Evolutionary conservation across 2,797 vertebrate genomes (phyloP), one percentile per base, ranked within the genome.

Genomic region (Miichthys miiuy): DNA sequence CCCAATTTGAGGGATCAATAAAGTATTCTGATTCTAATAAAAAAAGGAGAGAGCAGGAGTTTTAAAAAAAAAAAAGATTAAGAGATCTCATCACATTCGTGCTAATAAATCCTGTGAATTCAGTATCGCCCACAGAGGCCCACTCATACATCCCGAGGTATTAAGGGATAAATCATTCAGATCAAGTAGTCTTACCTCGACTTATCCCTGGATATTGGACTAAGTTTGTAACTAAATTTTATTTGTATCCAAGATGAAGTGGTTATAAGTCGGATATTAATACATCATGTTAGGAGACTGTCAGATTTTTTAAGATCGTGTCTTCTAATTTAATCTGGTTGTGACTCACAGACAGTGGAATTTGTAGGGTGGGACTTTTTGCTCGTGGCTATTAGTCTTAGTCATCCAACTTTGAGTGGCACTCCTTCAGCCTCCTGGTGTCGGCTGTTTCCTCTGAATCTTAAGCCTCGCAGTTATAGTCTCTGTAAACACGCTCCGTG

Each of bases 261-360:
- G 23, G 27, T 54, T 34, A 80, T 72, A 56, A 62, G 10, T 23
- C 57, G 10, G 21, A 46, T 66, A 64, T 65, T 42, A 80, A 61
- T 72, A 52, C 18, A 72, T 72, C 50, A 79, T 48, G 62, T 64
- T 34, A 52, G 27, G 75, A 63, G 30, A 62, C 41, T 71, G 52
- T 58, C 55, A 30, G 48, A 72, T 64, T 72, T 57, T 57, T 60
- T 75, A 68, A 70, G 64, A 86, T 77, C 44, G 42, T 68, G 70
- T 81, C 54, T 79, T 66, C 17, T 79, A 83, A 75, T 87, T 84
- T 69, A 58, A 81, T 57, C 54, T 76, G 80, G 85, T 58, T 83
- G 79, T 94, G 93, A 92, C 79, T 90, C 88, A 91, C 65, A 75
- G 61, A 74, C 25, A 38, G 64, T 64, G 85, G 89, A 91, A 92